These are phyloP conservation scores for Saccostrea echinata DNA, from an alignment of 1,140 invertebrate genomes.

Conservation along the genomic window DNA sequence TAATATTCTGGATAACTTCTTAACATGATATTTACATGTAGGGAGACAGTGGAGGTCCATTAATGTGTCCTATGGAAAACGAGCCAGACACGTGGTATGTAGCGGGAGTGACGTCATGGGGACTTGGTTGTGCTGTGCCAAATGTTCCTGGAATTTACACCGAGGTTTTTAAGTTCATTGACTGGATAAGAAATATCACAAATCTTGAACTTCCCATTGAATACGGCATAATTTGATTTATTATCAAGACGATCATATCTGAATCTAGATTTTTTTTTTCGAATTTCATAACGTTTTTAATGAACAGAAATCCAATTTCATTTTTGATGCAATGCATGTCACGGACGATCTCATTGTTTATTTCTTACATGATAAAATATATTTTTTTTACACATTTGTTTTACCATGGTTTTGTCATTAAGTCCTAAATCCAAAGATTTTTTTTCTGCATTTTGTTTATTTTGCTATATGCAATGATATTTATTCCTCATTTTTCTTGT, in stretches of 20 bases:
- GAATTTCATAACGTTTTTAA: not conserved
- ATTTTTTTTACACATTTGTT: not conserved
- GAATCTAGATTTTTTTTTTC: not conserved
- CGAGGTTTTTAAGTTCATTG: slow-evolving; percentile 79
- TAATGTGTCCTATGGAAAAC: slow-evolving; percentile 82
- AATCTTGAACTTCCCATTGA: slow-evolving; percentile 21
- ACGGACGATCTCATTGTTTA: not conserved
- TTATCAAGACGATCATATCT: not conserved
- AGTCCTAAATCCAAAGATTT: not conserved
- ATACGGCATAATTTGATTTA: not conserved
- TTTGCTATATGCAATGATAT: too few relatives aligned
- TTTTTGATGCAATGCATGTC: not conserved
- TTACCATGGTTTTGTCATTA: not conserved
- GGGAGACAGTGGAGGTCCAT: slow-evolving; percentile 77
- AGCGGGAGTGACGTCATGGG: slow-evolving; percentile 86
- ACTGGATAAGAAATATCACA: slow-evolving; percentile 71
- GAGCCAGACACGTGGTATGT: slow-evolving; percentile 80
- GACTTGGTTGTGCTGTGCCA: slow-evolving; percentile 85
- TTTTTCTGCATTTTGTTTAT: not conserved
- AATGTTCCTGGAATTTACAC: slow-evolving; percentile 87
- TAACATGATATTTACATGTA: slow-evolving; percentile 28
- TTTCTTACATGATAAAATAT: not conserved
- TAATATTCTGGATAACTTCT: too few relatives aligned
- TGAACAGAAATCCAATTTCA: not conserved
- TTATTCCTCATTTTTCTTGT: too few relatives aligned